phyloP scores from a whole-genome alignment of 2,113 vertebrate species.

The Meleagris gallopavo region DNA sequence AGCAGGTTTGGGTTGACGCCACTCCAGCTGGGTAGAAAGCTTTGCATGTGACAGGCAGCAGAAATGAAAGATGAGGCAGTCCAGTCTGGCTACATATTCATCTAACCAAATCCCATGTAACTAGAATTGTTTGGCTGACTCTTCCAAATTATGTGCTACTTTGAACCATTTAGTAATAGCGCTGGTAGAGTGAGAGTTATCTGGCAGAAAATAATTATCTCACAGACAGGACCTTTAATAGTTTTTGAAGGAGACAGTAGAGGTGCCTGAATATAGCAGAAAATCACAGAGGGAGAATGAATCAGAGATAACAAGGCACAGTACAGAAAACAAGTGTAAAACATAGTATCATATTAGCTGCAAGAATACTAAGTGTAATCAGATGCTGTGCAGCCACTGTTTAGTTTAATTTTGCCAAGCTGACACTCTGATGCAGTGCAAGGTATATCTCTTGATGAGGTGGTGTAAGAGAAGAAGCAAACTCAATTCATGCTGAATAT shows the following conservation, averaged over 20 bases:
- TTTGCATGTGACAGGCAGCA: neutral
- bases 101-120: neutral
- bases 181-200: neutral
- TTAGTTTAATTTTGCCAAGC: slow-evolving; percentile 29
- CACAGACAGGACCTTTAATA: neutral
- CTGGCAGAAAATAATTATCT: neutral
- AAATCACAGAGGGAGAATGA: neutral
- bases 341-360: neutral
- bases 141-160: neutral
- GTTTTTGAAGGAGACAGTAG: neutral
- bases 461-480: neutral
- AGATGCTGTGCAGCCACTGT: neutral
- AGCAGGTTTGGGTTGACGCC: neutral
- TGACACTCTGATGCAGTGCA: neutral
- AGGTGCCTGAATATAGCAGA: neutral
- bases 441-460: neutral
- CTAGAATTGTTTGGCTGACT: neutral
- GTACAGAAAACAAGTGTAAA: slow-evolving; percentile 24
- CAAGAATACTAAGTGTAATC: slow-evolving; percentile 8
- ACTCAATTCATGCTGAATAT: neutral
- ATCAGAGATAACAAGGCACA: neutral
- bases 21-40: neutral
- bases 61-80: neutral
- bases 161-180: neutral
- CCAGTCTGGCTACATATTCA: neutral